phyloP scores from a whole-genome alignment of 2,797 vertebrate genomes.

The Merluccius polli region DNA sequence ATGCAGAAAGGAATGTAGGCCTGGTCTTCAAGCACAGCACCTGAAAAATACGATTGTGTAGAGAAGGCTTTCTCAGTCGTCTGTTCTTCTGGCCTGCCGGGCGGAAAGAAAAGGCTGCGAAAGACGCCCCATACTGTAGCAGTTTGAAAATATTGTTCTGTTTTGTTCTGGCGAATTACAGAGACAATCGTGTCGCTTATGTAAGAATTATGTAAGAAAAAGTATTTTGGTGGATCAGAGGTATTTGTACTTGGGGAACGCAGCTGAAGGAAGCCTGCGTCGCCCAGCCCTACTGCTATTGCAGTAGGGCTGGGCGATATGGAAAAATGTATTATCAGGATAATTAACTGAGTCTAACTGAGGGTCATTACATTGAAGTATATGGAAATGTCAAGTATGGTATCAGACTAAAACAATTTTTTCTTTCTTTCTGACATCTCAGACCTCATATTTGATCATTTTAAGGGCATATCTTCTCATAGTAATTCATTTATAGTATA shows the following conservation, averaged over 20 bases:
- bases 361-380: no score
- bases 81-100: not conserved
- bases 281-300: no score
- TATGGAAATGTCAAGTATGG: no score
- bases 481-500: no score
- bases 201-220: constrained; percentile 22
- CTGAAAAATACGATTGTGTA: not conserved
- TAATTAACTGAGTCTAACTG: no score
- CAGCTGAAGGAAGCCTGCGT: not conserved
- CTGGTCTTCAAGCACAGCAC: not conserved
- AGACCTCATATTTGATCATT: no score
- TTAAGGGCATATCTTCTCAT: no score
- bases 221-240: not conserved
- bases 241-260: not conserved
- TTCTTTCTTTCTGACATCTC: no score
- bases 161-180: constrained; percentile 28
- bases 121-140: not conserved
- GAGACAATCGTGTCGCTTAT: constrained; percentile 36
- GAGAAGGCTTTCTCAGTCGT: not conserved
- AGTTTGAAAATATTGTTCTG: constrained; percentile 30
- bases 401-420: no score
- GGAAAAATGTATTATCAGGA: no score
- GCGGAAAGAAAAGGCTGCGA: not conserved
- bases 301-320: no score
- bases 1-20: not conserved